Evolutionary conservation across 2,888 invertebrate species (phyloP).

Genomic region (Protophormia terraenovae): DNA sequence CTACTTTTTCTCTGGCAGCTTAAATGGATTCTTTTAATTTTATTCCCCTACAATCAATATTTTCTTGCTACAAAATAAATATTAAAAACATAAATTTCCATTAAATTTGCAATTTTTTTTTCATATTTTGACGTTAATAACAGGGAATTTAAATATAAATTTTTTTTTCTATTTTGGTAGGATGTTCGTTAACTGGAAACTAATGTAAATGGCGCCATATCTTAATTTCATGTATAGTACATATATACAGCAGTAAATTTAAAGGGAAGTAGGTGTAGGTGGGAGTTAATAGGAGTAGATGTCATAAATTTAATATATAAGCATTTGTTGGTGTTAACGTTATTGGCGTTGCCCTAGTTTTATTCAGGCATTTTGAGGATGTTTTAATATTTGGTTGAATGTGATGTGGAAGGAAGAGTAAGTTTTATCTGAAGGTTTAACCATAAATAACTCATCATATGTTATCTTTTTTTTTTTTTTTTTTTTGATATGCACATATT

Average conservation of each 20-base stretch:
- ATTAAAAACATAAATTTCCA: neutral
- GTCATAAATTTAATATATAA: no score
- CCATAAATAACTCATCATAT: no score
- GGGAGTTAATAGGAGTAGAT: neutral
- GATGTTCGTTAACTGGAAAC: constrained; percentile 41
- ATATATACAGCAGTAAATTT: neutral
- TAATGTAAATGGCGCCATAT: constrained; percentile 33
- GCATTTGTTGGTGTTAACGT: no score
- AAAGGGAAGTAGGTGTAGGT: neutral
- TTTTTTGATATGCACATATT: constrained; percentile 11
- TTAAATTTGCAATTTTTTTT: constrained; percentile 15
- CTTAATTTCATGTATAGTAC: neutral
- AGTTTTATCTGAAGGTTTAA: no score
- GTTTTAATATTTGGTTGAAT: neutral
- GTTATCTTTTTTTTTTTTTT: constrained; percentile 10
- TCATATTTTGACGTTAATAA: constrained; percentile 23
- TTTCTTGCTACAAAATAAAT: neutral
- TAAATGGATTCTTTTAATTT: no score
- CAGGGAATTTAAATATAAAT: constrained; percentile 2
- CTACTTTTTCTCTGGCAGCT: no score
- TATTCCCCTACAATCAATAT: no score
- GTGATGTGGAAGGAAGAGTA: no score
- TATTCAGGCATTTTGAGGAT: neutral
- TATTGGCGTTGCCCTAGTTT: no score
- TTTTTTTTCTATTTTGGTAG: neutral